phyloP scores from a whole-genome alignment of 2,113 vertebrate species.

The pig (Sus scrofa) region DNA sequence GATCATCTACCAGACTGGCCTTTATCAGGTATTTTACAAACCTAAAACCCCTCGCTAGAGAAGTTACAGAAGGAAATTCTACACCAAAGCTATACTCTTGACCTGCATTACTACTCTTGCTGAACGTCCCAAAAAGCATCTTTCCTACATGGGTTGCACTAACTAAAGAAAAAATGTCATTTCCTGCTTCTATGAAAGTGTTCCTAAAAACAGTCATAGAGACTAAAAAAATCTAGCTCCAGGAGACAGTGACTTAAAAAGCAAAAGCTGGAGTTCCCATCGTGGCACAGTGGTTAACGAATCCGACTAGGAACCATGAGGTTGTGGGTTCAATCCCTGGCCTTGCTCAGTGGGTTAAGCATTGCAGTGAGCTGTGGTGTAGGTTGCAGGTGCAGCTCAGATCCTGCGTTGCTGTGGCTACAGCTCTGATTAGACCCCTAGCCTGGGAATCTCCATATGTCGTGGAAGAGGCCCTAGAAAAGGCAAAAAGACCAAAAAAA shows the following conservation, averaged over 20 bases:
- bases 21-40: slow-evolving; percentile 29
- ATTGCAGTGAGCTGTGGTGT: no score
- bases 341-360: no score
- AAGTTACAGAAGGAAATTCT: slow-evolving; percentile 2
- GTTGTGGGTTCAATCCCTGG: no score
- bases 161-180: background rate
- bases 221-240: background rate
- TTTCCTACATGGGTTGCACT: background rate
- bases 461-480: no score
- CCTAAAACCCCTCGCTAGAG: background rate
- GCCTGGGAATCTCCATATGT: no score
- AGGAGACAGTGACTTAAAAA: slow-evolving; percentile 30
- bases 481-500: no score
- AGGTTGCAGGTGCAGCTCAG: no score
- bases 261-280: no score
- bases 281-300: no score
- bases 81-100: background rate
- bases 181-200: slow-evolving; percentile 23
- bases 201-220: slow-evolving; percentile 10
- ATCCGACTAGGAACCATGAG: no score
- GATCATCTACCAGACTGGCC: background rate
- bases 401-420: no score
- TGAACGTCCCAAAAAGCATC: slow-evolving; percentile 10
- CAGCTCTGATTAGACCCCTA: no score
- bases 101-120: background rate